phyloP scores from a whole-genome alignment of 2,113 vertebrate species.

The Ochotona curzoniae region DNA sequence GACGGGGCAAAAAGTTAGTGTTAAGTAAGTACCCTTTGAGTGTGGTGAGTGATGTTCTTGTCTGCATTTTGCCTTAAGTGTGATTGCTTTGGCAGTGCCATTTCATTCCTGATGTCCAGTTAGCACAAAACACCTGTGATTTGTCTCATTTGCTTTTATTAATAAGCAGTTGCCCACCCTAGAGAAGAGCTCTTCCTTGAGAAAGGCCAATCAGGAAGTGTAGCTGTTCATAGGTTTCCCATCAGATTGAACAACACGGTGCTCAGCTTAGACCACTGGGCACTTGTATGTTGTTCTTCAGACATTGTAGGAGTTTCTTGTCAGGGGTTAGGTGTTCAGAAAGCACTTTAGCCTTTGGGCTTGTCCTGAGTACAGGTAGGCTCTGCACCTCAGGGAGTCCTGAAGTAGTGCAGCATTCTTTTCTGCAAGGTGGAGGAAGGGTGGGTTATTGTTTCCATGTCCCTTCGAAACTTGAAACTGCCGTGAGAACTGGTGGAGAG shows the following conservation, averaged over 20 bases:
- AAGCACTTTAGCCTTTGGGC: constrained; percentile 22
- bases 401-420: constrained; percentile 19
- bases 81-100: constrained; percentile 38
- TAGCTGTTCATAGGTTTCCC: background rate
- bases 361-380: constrained; percentile 23
- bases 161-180: constrained; percentile 1
- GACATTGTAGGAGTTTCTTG: constrained; percentile 37
- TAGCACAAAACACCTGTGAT: constrained; percentile 16
- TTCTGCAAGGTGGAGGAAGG: constrained; percentile 12
- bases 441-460: constrained; percentile 14
- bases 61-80: constrained; percentile 40
- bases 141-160: constrained; percentile 64
- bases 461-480: constrained; percentile 34
- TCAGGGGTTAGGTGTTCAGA: constrained; percentile 30
- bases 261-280: background rate
- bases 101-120: background rate
- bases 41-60: constrained; percentile 35
- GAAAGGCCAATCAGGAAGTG: constrained; percentile 15
- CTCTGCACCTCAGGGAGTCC: background rate
- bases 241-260: constrained; percentile 5
- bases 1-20: background rate
- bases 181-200: constrained; percentile 43
- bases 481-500: background rate
- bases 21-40: background rate
- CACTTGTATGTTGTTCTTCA: constrained; percentile 42